A percentile compares a stretch with the other conserved stretches of the same genome.
These are phyloP conservation scores for Sebastes baramenuke DNA, from an alignment of 2,797 vertebrate species.

Conservation along the genomic window DNA sequence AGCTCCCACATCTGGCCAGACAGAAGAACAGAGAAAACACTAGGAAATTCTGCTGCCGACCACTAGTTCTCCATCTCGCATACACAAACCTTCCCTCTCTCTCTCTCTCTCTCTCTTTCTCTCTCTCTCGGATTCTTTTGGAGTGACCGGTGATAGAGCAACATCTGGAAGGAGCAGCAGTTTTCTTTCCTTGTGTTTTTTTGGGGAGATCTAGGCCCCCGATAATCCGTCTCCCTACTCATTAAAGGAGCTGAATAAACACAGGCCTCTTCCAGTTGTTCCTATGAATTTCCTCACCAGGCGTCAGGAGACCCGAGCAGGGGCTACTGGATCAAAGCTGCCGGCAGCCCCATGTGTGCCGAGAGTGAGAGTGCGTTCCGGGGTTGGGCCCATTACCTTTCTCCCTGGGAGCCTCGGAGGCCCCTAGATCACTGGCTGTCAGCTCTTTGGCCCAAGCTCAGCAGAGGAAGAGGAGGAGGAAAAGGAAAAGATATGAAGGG, in stretches of 20 bases:
- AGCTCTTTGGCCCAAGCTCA: constrained; percentile 70
- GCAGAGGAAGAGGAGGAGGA: constrained; percentile 44
- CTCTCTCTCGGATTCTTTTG: constrained; percentile 68
- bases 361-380: constrained; percentile 73
- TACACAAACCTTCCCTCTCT: constrained; percentile 39
- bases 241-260: constrained; percentile 89
- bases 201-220: constrained; percentile 78
- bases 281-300: constrained; percentile 86
- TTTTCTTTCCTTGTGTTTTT: constrained; percentile 80
- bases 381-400: constrained; percentile 80
- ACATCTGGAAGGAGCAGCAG: constrained; percentile 84
- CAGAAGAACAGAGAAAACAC: constrained; percentile 69
- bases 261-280: constrained; percentile 89
- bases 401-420: constrained; percentile 72
- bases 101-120: constrained; percentile 21
- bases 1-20: constrained; percentile 81
- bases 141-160: constrained; percentile 80
- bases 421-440: constrained; percentile 77
- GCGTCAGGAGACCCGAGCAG: constrained; percentile 82
- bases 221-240: constrained; percentile 87
- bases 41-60: constrained; percentile 68
- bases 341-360: constrained; percentile 73
- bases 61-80: constrained; percentile 63
- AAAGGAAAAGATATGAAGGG: constrained; percentile 14
- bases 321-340: constrained; percentile 84